Percentiles rank a stretch among this genome's conserved stretches.
Conservation (phyloP, 2,888 invertebrate species). For the Acanthosepion esculentum region DNA sequence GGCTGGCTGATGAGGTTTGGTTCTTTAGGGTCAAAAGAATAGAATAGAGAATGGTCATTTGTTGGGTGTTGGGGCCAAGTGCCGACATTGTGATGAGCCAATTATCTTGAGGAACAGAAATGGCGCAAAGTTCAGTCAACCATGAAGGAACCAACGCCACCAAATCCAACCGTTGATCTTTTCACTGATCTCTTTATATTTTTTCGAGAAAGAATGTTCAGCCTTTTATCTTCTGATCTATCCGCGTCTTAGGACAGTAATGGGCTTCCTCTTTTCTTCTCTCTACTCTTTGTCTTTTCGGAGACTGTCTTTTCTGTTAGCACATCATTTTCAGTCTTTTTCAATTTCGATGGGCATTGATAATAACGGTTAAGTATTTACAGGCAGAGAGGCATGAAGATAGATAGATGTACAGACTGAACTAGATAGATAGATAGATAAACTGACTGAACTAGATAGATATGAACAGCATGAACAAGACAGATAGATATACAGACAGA, state of each 20-base stretch:
- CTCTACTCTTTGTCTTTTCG: neutral
- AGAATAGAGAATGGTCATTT: neutral
- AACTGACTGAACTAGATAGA: too few relatives aligned
- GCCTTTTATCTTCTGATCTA: neutral
- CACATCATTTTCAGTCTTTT: neutral
- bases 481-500: too few relatives aligned
- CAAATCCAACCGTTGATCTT: neutral
- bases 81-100: slow-evolving; percentile 5
- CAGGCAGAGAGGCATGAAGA: too few relatives aligned
- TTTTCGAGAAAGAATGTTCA: neutral
- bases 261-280: neutral
- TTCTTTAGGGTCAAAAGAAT: neutral
- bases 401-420: too few relatives aligned
- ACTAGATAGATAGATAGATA: too few relatives aligned
- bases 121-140: slow-evolving; percentile 7
- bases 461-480: too few relatives aligned
- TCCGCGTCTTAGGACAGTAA: neutral
- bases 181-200: neutral
- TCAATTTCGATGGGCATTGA: neutral
- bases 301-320: neutral
- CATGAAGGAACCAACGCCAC: neutral
- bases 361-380: neutral
- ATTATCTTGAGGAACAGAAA: neutral
- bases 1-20: neutral
- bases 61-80: neutral